Base-by-base conservation (phyloP, 2,888 invertebrate species). In the Nomada goodeniana region DNA sequence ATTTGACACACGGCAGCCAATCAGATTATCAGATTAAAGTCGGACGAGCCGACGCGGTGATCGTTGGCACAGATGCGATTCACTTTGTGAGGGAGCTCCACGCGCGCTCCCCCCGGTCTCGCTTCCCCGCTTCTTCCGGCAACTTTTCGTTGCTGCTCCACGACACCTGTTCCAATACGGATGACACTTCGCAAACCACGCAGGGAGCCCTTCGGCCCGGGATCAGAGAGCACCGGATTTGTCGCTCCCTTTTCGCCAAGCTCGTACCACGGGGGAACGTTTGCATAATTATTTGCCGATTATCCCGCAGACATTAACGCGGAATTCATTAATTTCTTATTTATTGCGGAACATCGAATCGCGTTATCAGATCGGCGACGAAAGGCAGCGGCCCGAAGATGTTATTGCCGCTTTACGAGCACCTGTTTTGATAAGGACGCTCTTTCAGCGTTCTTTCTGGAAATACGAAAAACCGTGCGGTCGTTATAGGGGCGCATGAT, bases 21-120 rank as follows among this genome's bases (percentile, higher is more conserved):
- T 92, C 91, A 92, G 91, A 92, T 92, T 92, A 92, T 91, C 91
- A 91, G 91, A 92, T 92, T 92, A 92, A 91, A 85, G 83, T 86
- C 85, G 85, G 83, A 83, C 85, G 84, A 76, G 83, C 80, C 71
- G 80, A 59, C 67, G 67, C 67, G 60, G 60, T 74, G 82, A 68
- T 80, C 86, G 79, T 78, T 65, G 79, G 82, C 87, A 83, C 87
- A 85, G 83, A 83, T 85, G 87, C 80, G 83, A 72, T 81, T 79
- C 80, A 72, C 77, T 82, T 84, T 20, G 68, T 5, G 26, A 55
- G 44, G 59, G 63, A 70, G 44, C n/a, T n/a, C 47, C 23, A 20
- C 71, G 57, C 55, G 47, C 57, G 69, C 36, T 64, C 59, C 18
- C 18, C 36, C 20, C 50, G 50, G 44, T 26, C 50, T 60, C 57